These are phyloP conservation scores for Falcunculus frontatus DNA, from an alignment of 2,113 vertebrate genomes.

Conservation along the genomic window DNA sequence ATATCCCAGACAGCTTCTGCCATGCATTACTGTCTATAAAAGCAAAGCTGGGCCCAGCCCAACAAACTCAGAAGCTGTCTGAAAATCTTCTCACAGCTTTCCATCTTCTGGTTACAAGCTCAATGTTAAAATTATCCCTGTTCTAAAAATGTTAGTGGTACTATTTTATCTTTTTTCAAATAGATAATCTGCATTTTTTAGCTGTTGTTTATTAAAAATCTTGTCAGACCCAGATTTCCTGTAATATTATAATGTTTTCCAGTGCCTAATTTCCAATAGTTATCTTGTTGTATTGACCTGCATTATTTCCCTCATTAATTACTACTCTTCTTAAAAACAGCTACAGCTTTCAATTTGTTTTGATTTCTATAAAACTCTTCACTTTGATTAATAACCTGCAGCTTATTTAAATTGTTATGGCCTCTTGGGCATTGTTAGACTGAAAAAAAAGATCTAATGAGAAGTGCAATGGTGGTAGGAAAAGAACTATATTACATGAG, in stretches of 20 bases:
- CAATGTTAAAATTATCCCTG: not conserved
- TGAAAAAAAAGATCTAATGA: not conserved
- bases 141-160: not conserved
- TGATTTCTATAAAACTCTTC: not conserved
- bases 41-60: not conserved
- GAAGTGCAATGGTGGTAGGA: not conserved
- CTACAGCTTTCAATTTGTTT: not conserved
- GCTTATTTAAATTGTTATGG: not conserved
- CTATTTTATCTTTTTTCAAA: not conserved
- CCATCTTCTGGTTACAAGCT: not conserved
- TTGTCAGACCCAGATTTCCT: not conserved
- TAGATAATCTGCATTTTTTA: not conserved
- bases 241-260: not conserved
- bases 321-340: not conserved
- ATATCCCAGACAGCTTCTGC: not conserved
- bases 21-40: not conserved
- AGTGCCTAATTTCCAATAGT: not conserved
- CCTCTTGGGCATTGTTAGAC: not conserved
- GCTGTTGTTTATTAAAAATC: not conserved
- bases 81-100: not conserved
- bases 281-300: not conserved
- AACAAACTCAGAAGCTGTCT: not conserved
- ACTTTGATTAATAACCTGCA: not conserved
- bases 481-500: not conserved
- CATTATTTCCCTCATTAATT: not conserved